A percentile compares a stretch with the other conserved stretches of the same genome.
Conservation (phyloP, 2,113 vertebrate genomes). For the Leptobrachium leishanense region DNA sequence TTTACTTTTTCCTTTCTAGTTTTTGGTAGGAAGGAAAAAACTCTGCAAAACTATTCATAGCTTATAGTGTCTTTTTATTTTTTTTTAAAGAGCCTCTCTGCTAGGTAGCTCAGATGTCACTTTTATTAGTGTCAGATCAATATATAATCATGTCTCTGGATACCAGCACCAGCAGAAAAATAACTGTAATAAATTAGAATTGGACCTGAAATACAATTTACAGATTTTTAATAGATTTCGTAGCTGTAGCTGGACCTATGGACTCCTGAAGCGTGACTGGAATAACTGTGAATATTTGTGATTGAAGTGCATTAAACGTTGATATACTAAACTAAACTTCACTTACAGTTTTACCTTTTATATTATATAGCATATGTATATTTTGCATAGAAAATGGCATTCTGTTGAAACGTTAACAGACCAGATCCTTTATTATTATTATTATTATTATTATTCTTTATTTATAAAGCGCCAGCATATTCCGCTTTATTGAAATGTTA, state of each 20-base stretch:
- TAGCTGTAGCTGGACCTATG: slow-evolving; percentile 34
- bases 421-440: too few species aligned
- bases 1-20: background rate
- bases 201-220: slow-evolving; percentile 48
- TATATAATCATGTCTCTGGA: slow-evolving; percentile 32
- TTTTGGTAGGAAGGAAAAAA: background rate
- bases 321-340: background rate
- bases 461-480: too few species aligned
- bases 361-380: too few species aligned
- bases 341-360: too few species aligned
- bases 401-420: too few species aligned
- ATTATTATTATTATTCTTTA: too few species aligned
- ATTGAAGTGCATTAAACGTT: slow-evolving; percentile 4
- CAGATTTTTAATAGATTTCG: slow-evolving; percentile 33
- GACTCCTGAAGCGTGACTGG: slow-evolving; percentile 14
- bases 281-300: slow-evolving; percentile 2
- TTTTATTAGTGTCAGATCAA: slow-evolving; percentile 45
- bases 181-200: slow-evolving; percentile 42
- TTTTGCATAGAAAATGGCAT: too few species aligned
- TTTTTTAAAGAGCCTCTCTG: background rate
- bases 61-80: too few species aligned
- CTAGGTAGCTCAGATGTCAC: slow-evolving; percentile 15
- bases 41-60: background rate
- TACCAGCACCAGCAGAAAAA: slow-evolving; percentile 31
- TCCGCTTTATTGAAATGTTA: too few species aligned